Evolutionary conservation across 2,888 invertebrate genomes (phyloP).

Genomic region (Pemphredon lugubris): DNA sequence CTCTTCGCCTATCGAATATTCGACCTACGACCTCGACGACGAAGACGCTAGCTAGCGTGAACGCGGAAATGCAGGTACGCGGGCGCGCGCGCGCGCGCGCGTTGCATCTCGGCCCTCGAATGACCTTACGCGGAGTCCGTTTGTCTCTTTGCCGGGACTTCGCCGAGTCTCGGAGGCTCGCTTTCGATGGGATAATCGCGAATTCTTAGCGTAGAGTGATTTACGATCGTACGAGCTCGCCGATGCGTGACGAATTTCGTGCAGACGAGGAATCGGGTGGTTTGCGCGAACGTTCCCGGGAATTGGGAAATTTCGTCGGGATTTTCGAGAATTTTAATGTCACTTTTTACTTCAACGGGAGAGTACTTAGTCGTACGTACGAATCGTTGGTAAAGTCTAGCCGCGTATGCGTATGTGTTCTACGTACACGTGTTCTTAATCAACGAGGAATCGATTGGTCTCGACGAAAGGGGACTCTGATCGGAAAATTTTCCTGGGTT

Average conservation of each 20-base stretch:
- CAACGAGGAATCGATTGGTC: no score
- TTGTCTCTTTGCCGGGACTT: conserved; percentile 56
- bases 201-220: conserved; percentile 36
- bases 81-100: conserved; percentile 10
- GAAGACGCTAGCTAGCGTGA: conserved; percentile 56
- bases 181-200: conserved; percentile 52
- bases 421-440: no score
- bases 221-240: conserved; percentile 39
- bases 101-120: conserved; percentile 31
- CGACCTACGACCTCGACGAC: conserved; percentile 66
- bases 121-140: conserved; percentile 59
- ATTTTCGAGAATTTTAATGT: no score
- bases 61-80: conserved; percentile 60
- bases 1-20: conserved; percentile 68
- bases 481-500: no score
- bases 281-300: no score
- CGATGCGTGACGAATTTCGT: conserved; percentile 32
- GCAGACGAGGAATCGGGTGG: no score
- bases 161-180: conserved; percentile 27
- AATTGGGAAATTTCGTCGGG: no score
- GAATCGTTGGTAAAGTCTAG: no score
- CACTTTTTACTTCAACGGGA: no score
- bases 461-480: no score
- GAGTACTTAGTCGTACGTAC: no score
- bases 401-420: no score